Base-by-base conservation (phyloP, 2,797 vertebrate genomes). In the Arrhamphus sclerolepis region DNA sequence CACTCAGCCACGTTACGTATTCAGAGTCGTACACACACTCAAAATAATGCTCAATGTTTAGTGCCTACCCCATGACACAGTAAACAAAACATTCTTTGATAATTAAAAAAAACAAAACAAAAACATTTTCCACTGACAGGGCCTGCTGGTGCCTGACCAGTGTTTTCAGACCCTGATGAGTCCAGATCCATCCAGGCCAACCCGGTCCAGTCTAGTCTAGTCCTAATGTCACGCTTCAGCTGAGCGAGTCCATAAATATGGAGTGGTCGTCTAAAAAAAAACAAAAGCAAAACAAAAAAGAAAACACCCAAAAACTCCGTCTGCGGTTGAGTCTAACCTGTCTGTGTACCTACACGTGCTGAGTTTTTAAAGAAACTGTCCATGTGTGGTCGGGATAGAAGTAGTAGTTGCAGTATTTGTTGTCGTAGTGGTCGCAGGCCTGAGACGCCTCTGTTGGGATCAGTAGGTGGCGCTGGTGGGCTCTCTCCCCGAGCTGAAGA, bases 391-490 rank as follows among this genome's bases (percentile, higher is more conserved):
- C 51, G 72, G 48, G 59, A 62, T 77, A 62, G 46, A 46, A 72
- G 78, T 56, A 70, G 73, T 54, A 71, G 66, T 51, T 57, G 64
- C 51, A 20, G 65, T 56, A 22, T 31, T 21, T 46, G 60, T 42
- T 26, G 46, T 70, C 46, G 75, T 28, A 47, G 77, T 84, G 76
- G 82, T 89, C 19, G 56, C 74, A 22, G 70, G 73, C 65, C 64
- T 40, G 67, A 26, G 57, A 28, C 1, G 14, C 20, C n/a, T 48
- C 50, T 1, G 9, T 9, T 46, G 41, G 50, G 68, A 50, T 97
- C 92, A 98, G 89, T 97, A 98, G 67, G 95, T 92, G 81, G 93
- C 92, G 0, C 75, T 80, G 53, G 92, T 78, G 0, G 93, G 86
- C 59, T 97, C 95, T 46, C 89, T 90, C 0, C 92, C 84, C 22